Evolutionary conservation across 2,888 invertebrate species (phyloP).

Genomic region (Halictus quadricinctus): DNA sequence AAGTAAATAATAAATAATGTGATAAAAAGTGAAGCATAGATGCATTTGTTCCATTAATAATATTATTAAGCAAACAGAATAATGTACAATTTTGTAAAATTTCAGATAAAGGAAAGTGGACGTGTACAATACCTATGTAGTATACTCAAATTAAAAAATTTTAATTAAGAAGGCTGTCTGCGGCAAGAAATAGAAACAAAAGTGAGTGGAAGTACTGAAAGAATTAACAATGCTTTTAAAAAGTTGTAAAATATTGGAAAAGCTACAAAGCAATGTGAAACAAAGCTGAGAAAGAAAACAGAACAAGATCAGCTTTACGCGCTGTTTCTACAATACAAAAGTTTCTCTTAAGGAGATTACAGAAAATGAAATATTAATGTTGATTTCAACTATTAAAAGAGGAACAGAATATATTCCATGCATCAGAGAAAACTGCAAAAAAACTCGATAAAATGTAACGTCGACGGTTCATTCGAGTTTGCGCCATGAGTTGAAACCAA

Average conservation of each 20-base stretch:
- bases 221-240: background rate
- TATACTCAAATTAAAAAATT: background rate
- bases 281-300: background rate
- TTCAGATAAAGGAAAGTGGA: background rate
- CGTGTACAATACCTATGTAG: too few relatives aligned
- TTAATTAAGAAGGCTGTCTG: background rate
- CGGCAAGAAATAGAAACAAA: background rate
- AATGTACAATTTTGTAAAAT: too few relatives aligned
- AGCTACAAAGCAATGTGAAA: background rate
- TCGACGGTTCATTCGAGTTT: background rate
- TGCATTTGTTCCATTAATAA: too few relatives aligned
- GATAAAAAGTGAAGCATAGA: too few relatives aligned
- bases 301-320: background rate
- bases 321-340: background rate
- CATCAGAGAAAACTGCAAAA: background rate
- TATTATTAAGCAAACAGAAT: too few relatives aligned
- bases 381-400: background rate
- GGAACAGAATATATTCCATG: background rate
- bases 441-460: background rate
- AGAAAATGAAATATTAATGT: background rate
- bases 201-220: background rate
- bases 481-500: background rate
- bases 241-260: background rate
- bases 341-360: background rate
- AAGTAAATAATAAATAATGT: too few relatives aligned